A percentile compares a stretch with the other conserved stretches of the same genome.
These are phyloP conservation scores for Calliopsis andreniformis DNA, from an alignment of 1,140 invertebrate species.

Conservation along the genomic window DNA sequence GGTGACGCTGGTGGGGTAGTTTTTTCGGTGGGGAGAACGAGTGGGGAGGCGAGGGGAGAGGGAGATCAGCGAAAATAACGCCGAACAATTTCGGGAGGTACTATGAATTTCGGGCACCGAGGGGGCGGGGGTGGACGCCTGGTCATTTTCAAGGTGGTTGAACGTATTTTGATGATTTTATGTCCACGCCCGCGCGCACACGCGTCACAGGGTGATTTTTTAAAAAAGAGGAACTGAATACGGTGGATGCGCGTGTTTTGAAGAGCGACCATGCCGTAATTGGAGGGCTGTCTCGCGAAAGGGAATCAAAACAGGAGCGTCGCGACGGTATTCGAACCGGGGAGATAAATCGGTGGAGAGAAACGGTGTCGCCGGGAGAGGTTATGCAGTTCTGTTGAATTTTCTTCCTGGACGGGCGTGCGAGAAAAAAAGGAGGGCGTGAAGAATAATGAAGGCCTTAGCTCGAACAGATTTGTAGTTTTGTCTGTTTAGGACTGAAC, in stretches of 20 bases:
- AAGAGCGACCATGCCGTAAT: constrained; percentile 16
- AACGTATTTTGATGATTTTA: constrained; percentile 51
- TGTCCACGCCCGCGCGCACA: not conserved
- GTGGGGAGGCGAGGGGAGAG: not conserved
- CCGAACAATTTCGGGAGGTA: constrained; percentile 50
- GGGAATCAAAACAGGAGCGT: constrained; percentile 1
- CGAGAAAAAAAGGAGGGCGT: not conserved
- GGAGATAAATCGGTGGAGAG: constrained; percentile 25
- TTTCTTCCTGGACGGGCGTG: constrained; percentile 35
- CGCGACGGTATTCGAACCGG: not conserved
- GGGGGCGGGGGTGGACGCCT: constrained; percentile 26
- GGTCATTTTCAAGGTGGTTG: constrained; percentile 51
- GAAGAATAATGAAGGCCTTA: no score
- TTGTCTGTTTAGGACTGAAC: no score
- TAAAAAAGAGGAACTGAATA: not conserved
- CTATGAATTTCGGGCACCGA: constrained; percentile 31
- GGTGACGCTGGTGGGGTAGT: constrained; percentile 17
- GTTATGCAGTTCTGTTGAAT: constrained; percentile 30
- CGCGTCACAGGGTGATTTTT: constrained; percentile 23
- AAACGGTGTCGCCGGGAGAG: not conserved
- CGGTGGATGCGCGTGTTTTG: not conserved
- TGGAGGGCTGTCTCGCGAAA: constrained; percentile 12
- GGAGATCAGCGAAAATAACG: constrained; percentile 53
- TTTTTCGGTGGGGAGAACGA: constrained; percentile 19
- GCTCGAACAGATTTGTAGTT: no score